Conservation (phyloP, 1,140 invertebrate genomes). For the Helicoverpa zea region DNA sequence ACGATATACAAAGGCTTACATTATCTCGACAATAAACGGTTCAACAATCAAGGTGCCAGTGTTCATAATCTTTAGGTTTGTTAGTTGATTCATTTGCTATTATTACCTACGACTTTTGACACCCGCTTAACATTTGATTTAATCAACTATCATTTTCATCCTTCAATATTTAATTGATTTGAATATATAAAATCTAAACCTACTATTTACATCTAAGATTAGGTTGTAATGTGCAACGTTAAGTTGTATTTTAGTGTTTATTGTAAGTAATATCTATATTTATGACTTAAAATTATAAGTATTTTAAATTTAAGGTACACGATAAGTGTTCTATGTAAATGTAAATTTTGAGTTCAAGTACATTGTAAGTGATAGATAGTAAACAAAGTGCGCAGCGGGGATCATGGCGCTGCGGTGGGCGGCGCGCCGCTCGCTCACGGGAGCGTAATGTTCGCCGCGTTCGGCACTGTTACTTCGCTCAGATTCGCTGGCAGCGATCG, state of each 20-base stretch:
- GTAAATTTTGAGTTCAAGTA: conserved; percentile 80
- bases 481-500: conserved; percentile 67
- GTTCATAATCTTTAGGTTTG: conserved; percentile 61
- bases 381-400: conserved; percentile 51
- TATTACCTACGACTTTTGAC: conserved; percentile 52
- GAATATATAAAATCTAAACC: conserved; percentile 74
- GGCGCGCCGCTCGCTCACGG: conserved; percentile 5
- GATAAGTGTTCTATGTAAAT: conserved; percentile 80
- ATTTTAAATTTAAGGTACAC: conserved; percentile 76
- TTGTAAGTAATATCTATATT: conserved; percentile 83
- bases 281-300: conserved; percentile 81
- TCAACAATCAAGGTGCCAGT: conserved; percentile 70
- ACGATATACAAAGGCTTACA: conserved; percentile 46
- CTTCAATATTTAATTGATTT: conserved; percentile 59
- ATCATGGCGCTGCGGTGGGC: conserved; percentile 48
- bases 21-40: conserved; percentile 67
- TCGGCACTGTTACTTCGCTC: conserved; percentile 74
- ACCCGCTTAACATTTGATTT: conserved; percentile 51
- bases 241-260: conserved; percentile 74
- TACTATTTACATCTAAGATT: conserved; percentile 80
- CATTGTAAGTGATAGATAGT: conserved; percentile 62
- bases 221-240: conserved; percentile 78
- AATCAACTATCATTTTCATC: conserved; percentile 51
- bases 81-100: conserved; percentile 59
- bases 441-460: conserved; percentile 41